These are phyloP conservation scores for Coluber constrictor DNA, from an alignment of 2,797 vertebrate species.

Conservation along the genomic window DNA sequence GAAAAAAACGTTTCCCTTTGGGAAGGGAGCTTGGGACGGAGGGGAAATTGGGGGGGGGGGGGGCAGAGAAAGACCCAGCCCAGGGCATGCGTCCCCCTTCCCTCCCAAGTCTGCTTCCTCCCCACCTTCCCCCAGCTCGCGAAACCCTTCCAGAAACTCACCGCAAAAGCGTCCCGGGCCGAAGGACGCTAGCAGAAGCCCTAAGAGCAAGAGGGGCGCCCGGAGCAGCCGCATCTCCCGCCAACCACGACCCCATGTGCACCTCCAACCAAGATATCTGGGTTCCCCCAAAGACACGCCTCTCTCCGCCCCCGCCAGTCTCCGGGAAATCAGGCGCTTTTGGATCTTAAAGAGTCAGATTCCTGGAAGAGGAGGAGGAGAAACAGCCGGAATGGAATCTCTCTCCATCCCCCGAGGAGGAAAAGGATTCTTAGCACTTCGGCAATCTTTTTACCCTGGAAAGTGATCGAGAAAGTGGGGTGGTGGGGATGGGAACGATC, in stretches of 20 bases:
- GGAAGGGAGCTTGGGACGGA: background rate
- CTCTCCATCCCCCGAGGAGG: too few species aligned
- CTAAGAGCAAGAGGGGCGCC: background rate
- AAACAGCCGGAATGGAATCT: too few species aligned
- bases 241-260: too few species aligned
- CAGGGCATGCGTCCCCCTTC: accelerated
- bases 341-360: too few species aligned
- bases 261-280: too few species aligned
- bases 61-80: background rate
- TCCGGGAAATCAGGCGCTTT: too few species aligned
- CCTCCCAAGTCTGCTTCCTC: background rate
- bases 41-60: accelerated
- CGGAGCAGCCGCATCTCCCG: background rate
- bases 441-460: too few species aligned
- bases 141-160: background rate
- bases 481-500: too few species aligned
- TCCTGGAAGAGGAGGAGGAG: too few species aligned
- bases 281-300: accelerated
- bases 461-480: too few species aligned
- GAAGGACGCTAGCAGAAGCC: background rate
- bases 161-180: background rate
- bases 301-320: too few species aligned
- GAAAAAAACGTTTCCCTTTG: background rate
- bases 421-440: too few species aligned
- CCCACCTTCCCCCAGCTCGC: background rate